Percentiles rank a stretch among this genome's conserved stretches.
Evolutionary conservation across 2,888 invertebrate species (phyloP).

Genomic region (Caenorhabditis sp.): DNA sequence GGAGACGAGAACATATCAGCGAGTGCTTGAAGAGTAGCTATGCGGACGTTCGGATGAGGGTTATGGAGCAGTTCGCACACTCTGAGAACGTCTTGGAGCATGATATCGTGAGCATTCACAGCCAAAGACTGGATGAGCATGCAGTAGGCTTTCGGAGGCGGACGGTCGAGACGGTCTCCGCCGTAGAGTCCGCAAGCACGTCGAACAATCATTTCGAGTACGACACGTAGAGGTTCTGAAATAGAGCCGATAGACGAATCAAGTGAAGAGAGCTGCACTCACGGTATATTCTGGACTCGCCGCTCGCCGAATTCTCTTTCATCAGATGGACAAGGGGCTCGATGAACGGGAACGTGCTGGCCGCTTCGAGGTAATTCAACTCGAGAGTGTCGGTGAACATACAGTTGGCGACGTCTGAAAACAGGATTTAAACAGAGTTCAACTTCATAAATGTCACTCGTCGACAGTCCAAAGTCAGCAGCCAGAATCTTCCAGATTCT

Average conservation of each 20-base stretch:
- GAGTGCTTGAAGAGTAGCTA: constrained; percentile 24
- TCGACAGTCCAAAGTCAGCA: constrained; percentile 12
- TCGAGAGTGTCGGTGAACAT: constrained; percentile 56
- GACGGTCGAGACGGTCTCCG: constrained; percentile 57
- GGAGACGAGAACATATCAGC: constrained; percentile 28
- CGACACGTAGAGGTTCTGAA: constrained; percentile 11
- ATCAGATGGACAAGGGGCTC: constrained; percentile 56
- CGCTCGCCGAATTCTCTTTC: constrained; percentile 2
- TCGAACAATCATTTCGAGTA: constrained; percentile 14
- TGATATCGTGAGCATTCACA: constrained; percentile 17
- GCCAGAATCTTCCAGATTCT: constrained; percentile 20
- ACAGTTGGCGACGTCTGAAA: constrained; percentile 53
- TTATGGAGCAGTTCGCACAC: constrained; percentile 24
- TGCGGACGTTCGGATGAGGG: constrained; percentile 26
- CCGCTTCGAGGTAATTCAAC: constrained; percentile 45
- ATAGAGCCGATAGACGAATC: not conserved
- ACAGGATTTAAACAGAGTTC: too few species aligned
- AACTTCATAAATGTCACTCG: too few species aligned
- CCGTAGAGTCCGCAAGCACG: constrained; percentile 3
- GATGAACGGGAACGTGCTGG: constrained; percentile 65
- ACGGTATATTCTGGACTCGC: not conserved
- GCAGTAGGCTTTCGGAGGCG: constrained; percentile 58
- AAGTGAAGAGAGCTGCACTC: not conserved
- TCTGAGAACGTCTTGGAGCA: constrained; percentile 15
- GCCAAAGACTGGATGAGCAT: constrained; percentile 36